Percentiles rank a stretch among this genome's conserved stretches.
Conservation (phyloP, 2,888 invertebrate species). For the Leptopilina syphax region DNA sequence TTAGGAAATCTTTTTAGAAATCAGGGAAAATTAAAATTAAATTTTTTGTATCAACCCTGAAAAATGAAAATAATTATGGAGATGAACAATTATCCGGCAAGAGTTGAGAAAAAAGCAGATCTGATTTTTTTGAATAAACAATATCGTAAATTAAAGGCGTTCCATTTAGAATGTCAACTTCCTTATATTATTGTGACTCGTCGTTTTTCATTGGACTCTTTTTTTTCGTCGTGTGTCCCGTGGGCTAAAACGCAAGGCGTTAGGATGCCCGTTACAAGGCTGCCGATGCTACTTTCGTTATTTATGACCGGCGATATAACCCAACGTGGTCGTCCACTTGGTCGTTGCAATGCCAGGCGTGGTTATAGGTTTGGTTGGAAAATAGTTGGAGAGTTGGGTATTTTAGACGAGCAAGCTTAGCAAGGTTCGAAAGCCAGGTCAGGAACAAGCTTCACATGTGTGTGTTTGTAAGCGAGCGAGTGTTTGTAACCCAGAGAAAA, state of each 20-base stretch:
- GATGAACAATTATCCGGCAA: too few relatives aligned
- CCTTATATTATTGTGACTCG: constrained; percentile 47
- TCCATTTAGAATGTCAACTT: constrained; percentile 30
- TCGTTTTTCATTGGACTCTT: constrained; percentile 62
- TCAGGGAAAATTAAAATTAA: too few relatives aligned
- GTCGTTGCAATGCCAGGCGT: constrained; percentile 50
- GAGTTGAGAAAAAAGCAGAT: too few relatives aligned
- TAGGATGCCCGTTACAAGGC: constrained; percentile 45
- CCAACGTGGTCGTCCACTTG: constrained; percentile 53
- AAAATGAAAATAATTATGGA: too few relatives aligned
- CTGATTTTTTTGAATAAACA: neutral
- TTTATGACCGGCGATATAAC: constrained; percentile 68
- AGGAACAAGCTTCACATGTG: neutral
- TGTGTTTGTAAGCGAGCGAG: too few relatives aligned
- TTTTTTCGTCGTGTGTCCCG: constrained; percentile 42
- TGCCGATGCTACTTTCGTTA: constrained; percentile 69
- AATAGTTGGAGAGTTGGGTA: neutral
- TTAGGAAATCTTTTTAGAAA: too few relatives aligned
- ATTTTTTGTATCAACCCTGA: too few relatives aligned
- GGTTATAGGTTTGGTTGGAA: constrained; percentile 10
- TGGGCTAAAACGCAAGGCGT: constrained; percentile 47
- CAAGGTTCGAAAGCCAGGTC: constrained; percentile 18
- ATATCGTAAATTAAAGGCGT: neutral
- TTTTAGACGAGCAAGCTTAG: constrained; percentile 13
- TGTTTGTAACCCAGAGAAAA: constrained; percentile 22